Conservation (phyloP, 2,113 vertebrate species). For the Syngnathus floridae region DNA sequence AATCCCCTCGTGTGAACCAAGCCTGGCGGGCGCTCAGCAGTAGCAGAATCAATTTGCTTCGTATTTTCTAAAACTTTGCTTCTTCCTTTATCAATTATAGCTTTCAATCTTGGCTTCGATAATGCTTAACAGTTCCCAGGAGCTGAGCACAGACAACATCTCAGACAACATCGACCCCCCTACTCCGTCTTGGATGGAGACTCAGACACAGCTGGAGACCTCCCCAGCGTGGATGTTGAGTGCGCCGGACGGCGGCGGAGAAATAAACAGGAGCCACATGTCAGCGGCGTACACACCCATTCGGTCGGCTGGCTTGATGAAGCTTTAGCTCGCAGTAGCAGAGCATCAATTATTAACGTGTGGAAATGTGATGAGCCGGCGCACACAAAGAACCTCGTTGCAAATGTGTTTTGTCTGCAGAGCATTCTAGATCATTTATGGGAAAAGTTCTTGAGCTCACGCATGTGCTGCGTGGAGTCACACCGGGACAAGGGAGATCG, state of each 20-base stretch:
- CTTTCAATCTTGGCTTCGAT: not conserved
- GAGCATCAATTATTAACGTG: conserved; percentile 64
- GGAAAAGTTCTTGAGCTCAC: not conserved
- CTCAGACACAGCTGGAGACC: conserved; percentile 48
- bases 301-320: conserved; percentile 26
- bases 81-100: not conserved
- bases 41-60: not conserved
- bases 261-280: conserved; percentile 52
- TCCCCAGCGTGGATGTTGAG: conserved; percentile 21
- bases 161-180: not conserved
- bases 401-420: not conserved
- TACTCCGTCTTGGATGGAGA: not conserved
- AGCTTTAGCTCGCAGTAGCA: conserved; percentile 47
- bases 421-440: not conserved
- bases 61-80: not conserved
- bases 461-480: not conserved
- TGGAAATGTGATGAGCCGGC: conserved; percentile 59
- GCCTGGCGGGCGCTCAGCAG: conserved; percentile 13
- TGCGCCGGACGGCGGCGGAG: conserved; percentile 29
- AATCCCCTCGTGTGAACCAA: conserved; percentile 19
- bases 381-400: conserved; percentile 43
- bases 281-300: conserved; percentile 34
- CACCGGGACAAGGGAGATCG: not conserved
- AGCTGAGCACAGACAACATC: not conserved
- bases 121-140: not conserved